Evolutionary conservation across 2,113 vertebrate genomes (phyloP), one percentile per base, ranked within the genome.

Genomic region (Sylvietta virens): DNA sequence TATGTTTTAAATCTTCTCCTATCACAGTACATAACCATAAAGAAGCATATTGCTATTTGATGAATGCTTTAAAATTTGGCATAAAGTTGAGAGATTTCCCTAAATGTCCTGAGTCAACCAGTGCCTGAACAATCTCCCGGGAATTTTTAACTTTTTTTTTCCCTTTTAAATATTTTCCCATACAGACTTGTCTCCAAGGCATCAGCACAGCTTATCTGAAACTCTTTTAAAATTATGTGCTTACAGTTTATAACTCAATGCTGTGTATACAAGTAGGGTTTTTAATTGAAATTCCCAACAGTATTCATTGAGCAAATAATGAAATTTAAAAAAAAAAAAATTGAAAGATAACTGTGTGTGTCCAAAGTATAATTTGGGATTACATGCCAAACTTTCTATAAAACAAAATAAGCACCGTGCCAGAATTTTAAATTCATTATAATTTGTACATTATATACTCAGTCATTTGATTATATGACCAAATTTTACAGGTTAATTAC

Each of bases 41-140:
- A 80, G 45, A 92, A 82, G 42, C 9, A 65, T 61, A 65, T 9
- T 81, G 40, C 15, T 92, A 42, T 85, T 90, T 88, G 51, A 76
- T 77, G 39, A 82, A 62, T 66, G 22, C 39, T 88, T 81, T 20
- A 82, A 87, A 81, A 83, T 56, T 2, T 58, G 66, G 66, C 62
- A 65, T 72, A 37, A 94, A 94, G 33, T 47, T 85, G 78, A 80
- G 44, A 86, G 51, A 92, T 58, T 88, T 30, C 79, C 74, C 81
- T 95, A 86, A 91, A 90, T 51, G 79, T 86, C 28, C 44, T 74
- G 58, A 88, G 62, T 88, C 91, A 90, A 82, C 26, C 73, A 95
- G 39, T 14, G 62, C 33, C 74, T 80, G 48, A 87, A 72, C 19
- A 82, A 51, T 51, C 78, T 80, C 84, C 30, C 54, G 62, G 74